Evolutionary conservation across 2,113 vertebrate species (phyloP).

Genomic region (Daubentonia madagascariensis): DNA sequence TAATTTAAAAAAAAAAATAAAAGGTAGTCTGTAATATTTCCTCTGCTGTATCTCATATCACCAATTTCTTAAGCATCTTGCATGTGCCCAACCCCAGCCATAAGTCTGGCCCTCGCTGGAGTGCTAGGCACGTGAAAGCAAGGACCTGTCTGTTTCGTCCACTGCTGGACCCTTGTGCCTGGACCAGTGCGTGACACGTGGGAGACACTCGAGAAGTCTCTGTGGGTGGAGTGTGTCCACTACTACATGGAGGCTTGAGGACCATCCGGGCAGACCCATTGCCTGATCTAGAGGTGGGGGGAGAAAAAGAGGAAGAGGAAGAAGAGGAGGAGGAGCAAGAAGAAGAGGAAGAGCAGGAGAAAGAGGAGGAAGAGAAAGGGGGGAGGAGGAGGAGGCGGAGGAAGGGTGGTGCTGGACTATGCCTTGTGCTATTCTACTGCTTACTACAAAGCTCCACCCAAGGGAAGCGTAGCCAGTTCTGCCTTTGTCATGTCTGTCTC

Average conservation of each 20-base stretch:
- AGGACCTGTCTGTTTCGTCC: neutral
- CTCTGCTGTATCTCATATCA: neutral
- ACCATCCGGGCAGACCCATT: neutral
- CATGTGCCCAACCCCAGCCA: neutral
- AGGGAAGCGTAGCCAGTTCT: neutral
- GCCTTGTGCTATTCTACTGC: neutral
- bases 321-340: no score
- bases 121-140: neutral
- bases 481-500: neutral
- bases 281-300: neutral
- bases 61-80: neutral
- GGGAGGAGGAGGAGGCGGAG: no score
- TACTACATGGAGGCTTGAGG: rapidly evolving
- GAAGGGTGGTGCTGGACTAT: rapidly evolving
- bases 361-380: rapidly evolving
- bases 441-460: neutral
- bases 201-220: neutral
- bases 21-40: neutral
- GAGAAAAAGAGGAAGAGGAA: no score
- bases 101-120: neutral
- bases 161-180: no score
- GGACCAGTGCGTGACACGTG: rapidly evolving
- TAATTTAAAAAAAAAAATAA: neutral
- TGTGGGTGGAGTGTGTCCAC: no score
- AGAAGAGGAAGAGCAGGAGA: no score